Conservation (phyloP, 2,797 vertebrate species). For the Lophotriccus pileatus region DNA sequence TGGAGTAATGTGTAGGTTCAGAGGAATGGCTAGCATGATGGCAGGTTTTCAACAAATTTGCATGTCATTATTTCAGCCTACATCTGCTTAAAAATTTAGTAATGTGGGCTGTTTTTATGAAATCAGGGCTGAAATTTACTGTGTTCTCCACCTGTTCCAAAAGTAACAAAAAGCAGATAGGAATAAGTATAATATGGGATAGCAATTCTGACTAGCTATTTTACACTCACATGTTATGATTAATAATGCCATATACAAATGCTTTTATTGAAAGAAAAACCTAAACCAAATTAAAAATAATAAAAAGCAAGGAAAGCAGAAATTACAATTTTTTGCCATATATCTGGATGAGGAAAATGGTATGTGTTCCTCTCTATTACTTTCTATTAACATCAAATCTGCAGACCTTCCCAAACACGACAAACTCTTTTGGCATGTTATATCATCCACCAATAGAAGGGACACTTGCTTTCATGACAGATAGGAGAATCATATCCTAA, state of each 20-base stretch:
- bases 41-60: neutral
- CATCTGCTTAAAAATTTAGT: neutral
- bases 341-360: neutral
- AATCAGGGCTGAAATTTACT: neutral
- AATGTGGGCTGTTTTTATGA: neutral
- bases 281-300: neutral
- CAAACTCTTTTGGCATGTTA: neutral
- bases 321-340: neutral
- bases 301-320: neutral
- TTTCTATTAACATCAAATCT: neutral
- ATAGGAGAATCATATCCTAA: neutral
- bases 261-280: neutral
- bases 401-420: neutral
- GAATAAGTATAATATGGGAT: neutral
- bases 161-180: neutral
- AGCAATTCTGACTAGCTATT: neutral
- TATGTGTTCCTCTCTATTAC: neutral
- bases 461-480: neutral
- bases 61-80: neutral
- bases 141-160: neutral
- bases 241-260: neutral
- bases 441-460: neutral
- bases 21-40: neutral
- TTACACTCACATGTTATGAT: neutral
- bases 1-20: neutral